phyloP scores from a whole-genome alignment of 1,140 invertebrate genomes.

The Pollicipes pollicipes region DNA sequence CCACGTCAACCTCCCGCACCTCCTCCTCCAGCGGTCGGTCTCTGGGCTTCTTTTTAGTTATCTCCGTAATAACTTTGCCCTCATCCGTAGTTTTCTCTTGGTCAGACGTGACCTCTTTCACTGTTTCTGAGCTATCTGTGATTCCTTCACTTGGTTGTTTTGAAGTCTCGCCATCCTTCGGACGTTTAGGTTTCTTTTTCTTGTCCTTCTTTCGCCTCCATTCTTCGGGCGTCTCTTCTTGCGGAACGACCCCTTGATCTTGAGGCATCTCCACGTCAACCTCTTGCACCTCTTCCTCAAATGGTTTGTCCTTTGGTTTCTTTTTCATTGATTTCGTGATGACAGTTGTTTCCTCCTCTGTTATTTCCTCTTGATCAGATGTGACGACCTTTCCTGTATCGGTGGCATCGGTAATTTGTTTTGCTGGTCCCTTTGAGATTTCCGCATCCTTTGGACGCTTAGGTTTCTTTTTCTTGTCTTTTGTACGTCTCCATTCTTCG shows the following conservation, averaged over 20 bases:
- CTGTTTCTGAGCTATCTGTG: no score
- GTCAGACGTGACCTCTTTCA: slow-evolving; percentile 4
- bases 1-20: background rate
- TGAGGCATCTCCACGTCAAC: background rate
- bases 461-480: no score
- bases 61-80: slow-evolving; percentile 4
- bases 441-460: no score
- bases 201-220: background rate
- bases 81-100: slow-evolving; percentile 7
- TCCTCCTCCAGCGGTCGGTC: slow-evolving; percentile 9
- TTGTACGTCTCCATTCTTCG: no score
- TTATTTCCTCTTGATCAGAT: slow-evolving; percentile 10
- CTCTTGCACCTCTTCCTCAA: slow-evolving; percentile 7
- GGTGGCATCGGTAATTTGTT: no score
- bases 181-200: no score
- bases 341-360: slow-evolving; percentile 5
- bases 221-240: background rate
- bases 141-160: no score
- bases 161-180: no score
- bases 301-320: slow-evolving; percentile 9
- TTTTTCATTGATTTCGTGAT: slow-evolving; percentile 3
- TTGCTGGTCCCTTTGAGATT: no score
- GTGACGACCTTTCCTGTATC: slow-evolving; percentile 8
- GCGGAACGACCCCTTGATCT: no score
- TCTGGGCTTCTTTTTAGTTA: slow-evolving; percentile 3